Evolutionary conservation across 92 coral and sea anemone species (phyloP).

Genomic region (Chrysogorgia sp.): DNA sequence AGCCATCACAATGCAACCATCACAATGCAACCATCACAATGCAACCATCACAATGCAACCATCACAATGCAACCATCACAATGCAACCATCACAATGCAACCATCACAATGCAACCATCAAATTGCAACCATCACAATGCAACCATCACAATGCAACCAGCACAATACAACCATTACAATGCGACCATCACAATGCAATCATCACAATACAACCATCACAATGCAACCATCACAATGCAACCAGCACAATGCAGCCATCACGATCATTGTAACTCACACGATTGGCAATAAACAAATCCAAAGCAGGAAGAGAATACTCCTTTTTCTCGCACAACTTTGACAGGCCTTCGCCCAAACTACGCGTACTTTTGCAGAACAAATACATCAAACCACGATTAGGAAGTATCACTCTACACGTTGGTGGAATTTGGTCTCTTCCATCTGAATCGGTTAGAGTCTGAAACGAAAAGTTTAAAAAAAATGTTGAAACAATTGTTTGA

Average conservation of each 20-base stretch:
- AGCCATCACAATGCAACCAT: not conserved
- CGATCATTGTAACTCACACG: slow-evolving; percentile 42
- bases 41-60: not conserved
- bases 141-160: not conserved
- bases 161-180: not conserved
- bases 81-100: not conserved
- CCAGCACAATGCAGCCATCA: not conserved
- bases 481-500: no score
- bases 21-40: not conserved
- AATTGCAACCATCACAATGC: not conserved
- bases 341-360: slow-evolving; percentile 80
- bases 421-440: slow-evolving; percentile 37
- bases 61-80: not conserved
- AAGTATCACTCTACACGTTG: slow-evolving; percentile 78
- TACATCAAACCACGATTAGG: slow-evolving; percentile 90
- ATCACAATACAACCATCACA: not conserved
- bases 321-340: slow-evolving; percentile 83
- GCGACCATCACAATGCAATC: not conserved
- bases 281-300: slow-evolving; percentile 75
- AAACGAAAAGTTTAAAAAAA: slow-evolving; percentile 16
- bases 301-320: slow-evolving; percentile 78
- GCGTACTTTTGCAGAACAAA: slow-evolving; percentile 79
- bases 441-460: slow-evolving; percentile 63
- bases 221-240: not conserved
- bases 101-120: not conserved